These are phyloP conservation scores for Potorous gilbertii DNA, from an alignment of 2,797 vertebrate genomes.

Conservation along the genomic window DNA sequence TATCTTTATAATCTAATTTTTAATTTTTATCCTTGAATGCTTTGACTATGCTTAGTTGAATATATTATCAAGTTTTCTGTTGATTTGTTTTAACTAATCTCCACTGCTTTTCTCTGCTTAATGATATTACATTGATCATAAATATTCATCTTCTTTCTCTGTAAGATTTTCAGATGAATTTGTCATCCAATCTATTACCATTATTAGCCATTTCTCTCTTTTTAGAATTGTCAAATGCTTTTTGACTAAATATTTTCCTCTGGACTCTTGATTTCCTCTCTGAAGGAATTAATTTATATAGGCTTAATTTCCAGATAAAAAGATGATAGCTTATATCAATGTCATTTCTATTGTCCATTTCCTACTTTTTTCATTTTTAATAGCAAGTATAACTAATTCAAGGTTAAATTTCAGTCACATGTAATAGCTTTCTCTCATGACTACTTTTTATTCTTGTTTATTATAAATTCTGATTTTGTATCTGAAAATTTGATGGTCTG, in stretches of 20 bases:
- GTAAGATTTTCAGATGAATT: not conserved
- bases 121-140: not conserved
- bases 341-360: not conserved
- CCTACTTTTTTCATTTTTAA: not conserved
- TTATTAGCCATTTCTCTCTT: not conserved
- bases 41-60: not conserved
- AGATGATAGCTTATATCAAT: not conserved
- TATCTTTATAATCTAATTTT: not conserved
- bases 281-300: not conserved
- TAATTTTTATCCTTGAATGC: not conserved
- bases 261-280: not conserved
- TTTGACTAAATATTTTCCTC: not conserved
- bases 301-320: not conserved
- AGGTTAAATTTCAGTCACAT: not conserved
- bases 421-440: not conserved
- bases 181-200: not conserved
- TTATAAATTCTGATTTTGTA: not conserved
- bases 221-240: not conserved
- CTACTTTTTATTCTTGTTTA: not conserved
- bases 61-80: not conserved
- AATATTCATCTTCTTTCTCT: not conserved
- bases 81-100: not conserved
- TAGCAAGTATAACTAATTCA: not conserved
- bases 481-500: not conserved
- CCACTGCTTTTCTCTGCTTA: not conserved